Conservation (phyloP, 2,113 vertebrate species). For the Sminthopsis crassicaudata region DNA sequence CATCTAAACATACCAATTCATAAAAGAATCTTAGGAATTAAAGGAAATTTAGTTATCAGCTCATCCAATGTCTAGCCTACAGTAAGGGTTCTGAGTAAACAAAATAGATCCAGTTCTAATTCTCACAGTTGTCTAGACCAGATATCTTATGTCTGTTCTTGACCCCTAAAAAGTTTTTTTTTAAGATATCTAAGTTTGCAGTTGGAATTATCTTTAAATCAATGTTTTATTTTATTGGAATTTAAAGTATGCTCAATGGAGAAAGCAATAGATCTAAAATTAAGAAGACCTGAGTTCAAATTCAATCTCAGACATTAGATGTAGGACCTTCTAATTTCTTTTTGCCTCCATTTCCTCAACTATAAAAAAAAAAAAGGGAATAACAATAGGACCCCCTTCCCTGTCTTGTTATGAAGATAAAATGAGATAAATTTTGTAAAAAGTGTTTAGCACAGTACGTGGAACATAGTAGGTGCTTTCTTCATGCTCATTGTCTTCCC, state of each 20-base stretch:
- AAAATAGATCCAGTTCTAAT: conserved; percentile 16
- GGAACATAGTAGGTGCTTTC: not conserved
- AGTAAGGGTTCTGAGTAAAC: not conserved
- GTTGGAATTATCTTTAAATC: conserved; percentile 66
- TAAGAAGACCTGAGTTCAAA: not conserved
- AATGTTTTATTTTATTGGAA: conserved; percentile 39
- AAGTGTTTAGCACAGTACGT: not conserved
- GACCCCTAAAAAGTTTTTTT: conserved; percentile 47
- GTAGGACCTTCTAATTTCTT: not conserved
- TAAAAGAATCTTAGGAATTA: not conserved
- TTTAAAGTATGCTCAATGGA: conserved; percentile 26
- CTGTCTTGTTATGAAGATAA: not conserved
- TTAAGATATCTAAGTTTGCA: conserved; percentile 15
- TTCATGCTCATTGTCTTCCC: not conserved
- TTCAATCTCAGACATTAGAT: conserved; percentile 27
- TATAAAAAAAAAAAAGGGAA: not conserved
- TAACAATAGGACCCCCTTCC: not conserved
- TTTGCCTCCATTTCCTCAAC: not conserved
- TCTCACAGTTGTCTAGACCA: conserved; percentile 15
- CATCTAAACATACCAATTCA: conserved; percentile 35
- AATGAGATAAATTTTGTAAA: not conserved
- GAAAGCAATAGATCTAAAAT: conserved; percentile 23
- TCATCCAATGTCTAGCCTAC: not conserved
- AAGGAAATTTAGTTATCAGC: not conserved
- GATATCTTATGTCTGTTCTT: conserved; percentile 65